Evolutionary conservation across 2,888 invertebrate species (phyloP).

Genomic region (Drosophila recens): DNA sequence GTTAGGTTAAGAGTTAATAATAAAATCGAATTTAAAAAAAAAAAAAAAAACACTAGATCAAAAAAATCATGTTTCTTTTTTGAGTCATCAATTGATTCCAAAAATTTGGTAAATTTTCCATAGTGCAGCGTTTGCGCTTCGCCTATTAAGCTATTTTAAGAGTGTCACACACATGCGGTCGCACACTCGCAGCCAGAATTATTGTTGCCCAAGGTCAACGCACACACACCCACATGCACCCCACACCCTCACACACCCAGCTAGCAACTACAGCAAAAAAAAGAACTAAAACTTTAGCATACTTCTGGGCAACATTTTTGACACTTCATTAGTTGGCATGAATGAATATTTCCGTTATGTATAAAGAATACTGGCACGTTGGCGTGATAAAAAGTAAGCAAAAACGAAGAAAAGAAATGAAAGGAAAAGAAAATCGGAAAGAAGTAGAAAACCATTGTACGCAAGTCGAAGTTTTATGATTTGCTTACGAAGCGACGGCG

Average conservation of each 20-base stretch:
- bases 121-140: slow-evolving; percentile 32
- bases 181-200: slow-evolving; percentile 16
- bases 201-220: slow-evolving; percentile 56
- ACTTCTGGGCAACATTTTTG: slow-evolving; percentile 68
- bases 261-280: background rate
- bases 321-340: slow-evolving; percentile 75
- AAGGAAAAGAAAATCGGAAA: background rate
- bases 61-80: background rate
- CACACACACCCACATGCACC: slow-evolving; percentile 31
- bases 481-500: slow-evolving; percentile 32
- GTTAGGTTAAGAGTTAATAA: no score
- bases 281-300: slow-evolving; percentile 54
- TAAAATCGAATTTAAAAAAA: no score
- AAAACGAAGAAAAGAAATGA: slow-evolving; percentile 6
- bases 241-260: slow-evolving; percentile 28
- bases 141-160: slow-evolving; percentile 75
- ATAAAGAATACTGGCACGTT: slow-evolving; percentile 58
- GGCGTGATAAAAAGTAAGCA: slow-evolving; percentile 35
- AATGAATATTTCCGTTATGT: slow-evolving; percentile 70
- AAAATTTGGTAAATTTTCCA: background rate
- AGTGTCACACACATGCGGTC: slow-evolving; percentile 47
- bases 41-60: no score
- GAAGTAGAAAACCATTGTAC: slow-evolving; percentile 28
- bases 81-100: background rate
- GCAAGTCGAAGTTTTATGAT: slow-evolving; percentile 52